Conservation (phyloP, 2,797 vertebrate genomes). For the Jordanella pulchra region DNA sequence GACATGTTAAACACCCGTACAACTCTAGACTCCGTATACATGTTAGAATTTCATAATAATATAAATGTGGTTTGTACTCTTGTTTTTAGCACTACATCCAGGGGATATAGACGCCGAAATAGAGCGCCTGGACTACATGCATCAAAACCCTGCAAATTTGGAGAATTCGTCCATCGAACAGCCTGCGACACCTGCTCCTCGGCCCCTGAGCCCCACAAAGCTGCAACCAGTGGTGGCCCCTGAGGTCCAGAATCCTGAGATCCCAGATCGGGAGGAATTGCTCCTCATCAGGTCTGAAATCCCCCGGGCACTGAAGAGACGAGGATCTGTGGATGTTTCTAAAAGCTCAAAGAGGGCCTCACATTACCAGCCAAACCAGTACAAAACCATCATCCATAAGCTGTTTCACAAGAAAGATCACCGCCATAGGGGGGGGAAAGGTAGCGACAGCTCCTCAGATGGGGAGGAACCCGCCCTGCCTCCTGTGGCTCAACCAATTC, state of each 20-base stretch:
- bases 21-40: not conserved
- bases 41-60: not conserved
- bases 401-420: slow-evolving; percentile 77
- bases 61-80: slow-evolving; percentile 12
- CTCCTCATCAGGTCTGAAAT: slow-evolving; percentile 86
- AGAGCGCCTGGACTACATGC: slow-evolving; percentile 59
- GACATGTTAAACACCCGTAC: slow-evolving; percentile 4
- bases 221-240: slow-evolving; percentile 88
- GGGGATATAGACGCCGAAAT: slow-evolving; percentile 78
- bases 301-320: slow-evolving; percentile 87
- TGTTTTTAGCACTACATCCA: slow-evolving; percentile 65
- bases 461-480: slow-evolving; percentile 61
- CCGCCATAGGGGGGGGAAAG: slow-evolving; percentile 35
- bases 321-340: slow-evolving; percentile 84
- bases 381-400: slow-evolving; percentile 87
- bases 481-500: slow-evolving; percentile 1
- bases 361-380: slow-evolving; percentile 82
- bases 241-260: slow-evolving; percentile 76
- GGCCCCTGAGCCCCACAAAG: slow-evolving; percentile 89
- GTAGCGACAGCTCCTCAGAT: slow-evolving; percentile 75
- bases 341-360: slow-evolving; percentile 57
- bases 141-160: slow-evolving; percentile 15
- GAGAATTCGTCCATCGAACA: slow-evolving; percentile 13
- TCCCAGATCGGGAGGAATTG: slow-evolving; percentile 77
- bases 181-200: slow-evolving; percentile 46